Evolutionary conservation across 2,113 vertebrate genomes (phyloP), one percentile per base, ranked within the genome.

Genomic region (Cinclus cinclus): DNA sequence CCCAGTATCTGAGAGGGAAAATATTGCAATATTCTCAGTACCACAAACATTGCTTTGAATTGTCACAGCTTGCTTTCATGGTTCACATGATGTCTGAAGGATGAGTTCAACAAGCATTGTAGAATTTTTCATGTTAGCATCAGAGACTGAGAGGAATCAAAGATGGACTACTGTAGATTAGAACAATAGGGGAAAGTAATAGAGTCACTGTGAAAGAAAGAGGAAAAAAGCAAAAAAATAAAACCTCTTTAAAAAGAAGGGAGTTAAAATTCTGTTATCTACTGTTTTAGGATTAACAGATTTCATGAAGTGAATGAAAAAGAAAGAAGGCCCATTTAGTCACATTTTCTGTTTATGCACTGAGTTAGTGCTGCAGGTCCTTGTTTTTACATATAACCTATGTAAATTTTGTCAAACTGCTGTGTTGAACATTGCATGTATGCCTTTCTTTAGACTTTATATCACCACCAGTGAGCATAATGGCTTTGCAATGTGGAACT

Each of bases 51-150:
- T 33, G 21, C 15, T 89, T 84, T 89, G 68, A 71, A 56, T 75
- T 59, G 16, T 37, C 78, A 25, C 31, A 84, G 21, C 33, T 83
- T 88, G 10, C 17, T 86, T 80, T 60, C 42, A 60, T 56, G 42
- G 47, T 68, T 96, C 89, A 83, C 46, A 64, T 88, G 75, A 59
- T 83, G 59, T 81, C 69, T 91, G 80, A 93, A 67, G 47, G 47
- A 67, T 87, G 73, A 92, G 64, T 52, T 27, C 46, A 39, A 53
- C 3, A 62, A 39, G 12, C 4, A 62, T 46, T 53, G 78, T 39
- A 39, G 33, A 69, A 12, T 5, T 53, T 78, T 39, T 46, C 62
- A 23, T 53, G 22, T n/a, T 69, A 33, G 12, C 39, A 53, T 69
- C 33, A 53, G 33, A 69, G 23, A 33, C n/a, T n/a, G 47, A 15